Percentiles rank a stretch among this genome's conserved stretches.
These are phyloP conservation scores for Lordiphosa andalusiaca DNA, from an alignment of 2,888 invertebrate species.

Conservation along the genomic window DNA sequence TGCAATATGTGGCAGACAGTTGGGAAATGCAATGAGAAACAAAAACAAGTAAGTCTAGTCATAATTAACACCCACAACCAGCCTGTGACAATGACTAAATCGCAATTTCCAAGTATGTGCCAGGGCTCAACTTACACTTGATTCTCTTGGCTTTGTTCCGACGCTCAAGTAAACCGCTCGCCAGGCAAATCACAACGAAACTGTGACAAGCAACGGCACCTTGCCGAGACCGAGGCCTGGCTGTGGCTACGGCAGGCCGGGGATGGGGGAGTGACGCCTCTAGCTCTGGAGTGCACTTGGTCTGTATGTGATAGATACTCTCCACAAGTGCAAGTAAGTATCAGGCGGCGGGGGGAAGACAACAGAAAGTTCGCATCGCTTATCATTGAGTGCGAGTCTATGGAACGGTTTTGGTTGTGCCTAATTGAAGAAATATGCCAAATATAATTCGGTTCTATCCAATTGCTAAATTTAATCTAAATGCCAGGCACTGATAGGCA, in stretches of 20 bases:
- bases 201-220: constrained; percentile 41
- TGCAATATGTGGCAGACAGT: constrained; percentile 12
- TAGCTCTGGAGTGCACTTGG: constrained; percentile 7
- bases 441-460: too few relatives aligned
- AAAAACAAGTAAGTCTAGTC: background rate
- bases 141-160: constrained; percentile 10
- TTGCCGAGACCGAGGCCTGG: constrained; percentile 15
- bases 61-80: constrained; percentile 4
- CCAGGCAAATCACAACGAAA: constrained; percentile 48
- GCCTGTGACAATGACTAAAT: background rate
- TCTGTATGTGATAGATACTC: constrained; percentile 12
- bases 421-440: constrained; percentile 2
- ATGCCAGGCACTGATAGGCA: constrained; percentile 4
- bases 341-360: constrained; percentile 31
- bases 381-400: constrained; percentile 28
- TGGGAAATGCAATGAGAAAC: background rate
- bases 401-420: background rate
- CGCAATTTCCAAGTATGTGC: background rate
- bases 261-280: background rate
- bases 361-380: constrained; percentile 29
- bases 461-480: constrained; percentile 14
- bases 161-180: constrained; percentile 21
- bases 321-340: constrained; percentile 1
- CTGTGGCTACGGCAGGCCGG: constrained; percentile 4
- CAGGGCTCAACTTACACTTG: constrained; percentile 45